Base-by-base conservation (phyloP, 2,888 invertebrate genomes). In the Eremobia ochroleuca region DNA sequence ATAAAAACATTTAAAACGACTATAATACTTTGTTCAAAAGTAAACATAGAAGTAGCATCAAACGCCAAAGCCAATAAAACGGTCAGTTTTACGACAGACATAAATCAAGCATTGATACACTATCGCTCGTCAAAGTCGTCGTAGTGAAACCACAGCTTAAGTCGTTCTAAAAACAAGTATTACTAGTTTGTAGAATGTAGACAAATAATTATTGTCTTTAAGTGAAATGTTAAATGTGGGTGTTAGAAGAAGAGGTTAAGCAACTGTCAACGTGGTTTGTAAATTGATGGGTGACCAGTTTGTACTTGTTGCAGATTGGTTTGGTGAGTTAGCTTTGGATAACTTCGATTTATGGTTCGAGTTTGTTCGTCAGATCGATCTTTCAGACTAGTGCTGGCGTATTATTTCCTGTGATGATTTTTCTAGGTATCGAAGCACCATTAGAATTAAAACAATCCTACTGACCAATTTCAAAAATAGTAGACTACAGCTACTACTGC, bases 61-160 rank as follows among this genome's bases (percentile, higher is more conserved):
- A 91, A 91, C 87, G 87, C 84, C 84, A 82, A 82, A 88, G 85
- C 90, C 91, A 91, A 94, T 96, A 95, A 95, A 96, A 94, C 92
- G 95, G 94, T 94, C 93, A 94, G 90, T 91, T 95, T 95, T 94
- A 96, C 90, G 94, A 92, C 87, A 83, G 73, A 85, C 93, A 92
- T 96, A 95, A 96, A 96, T 96, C 96, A 95, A 91, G 89, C 87
- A 93, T 95, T 92, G 94, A 93, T 91, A 89, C 89, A 87, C 88
- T 92, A 93, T 93, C 90, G 90, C 87, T 79, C 89, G 81, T 90
- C 90, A 90, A 91, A 88, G 86, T 84, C 83, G 87, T 73, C 69
- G 73, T 73, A 90, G 87, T 87, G 89, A 88, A 90, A 90, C 87
- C 85, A 83, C 88, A 85, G 87, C 84, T 89, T 90, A 86, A 90